A percentile compares a stretch with the other conserved stretches of the same genome.
Conservation (phyloP, 2,888 invertebrate genomes). For the Synergus laeviventris region DNA sequence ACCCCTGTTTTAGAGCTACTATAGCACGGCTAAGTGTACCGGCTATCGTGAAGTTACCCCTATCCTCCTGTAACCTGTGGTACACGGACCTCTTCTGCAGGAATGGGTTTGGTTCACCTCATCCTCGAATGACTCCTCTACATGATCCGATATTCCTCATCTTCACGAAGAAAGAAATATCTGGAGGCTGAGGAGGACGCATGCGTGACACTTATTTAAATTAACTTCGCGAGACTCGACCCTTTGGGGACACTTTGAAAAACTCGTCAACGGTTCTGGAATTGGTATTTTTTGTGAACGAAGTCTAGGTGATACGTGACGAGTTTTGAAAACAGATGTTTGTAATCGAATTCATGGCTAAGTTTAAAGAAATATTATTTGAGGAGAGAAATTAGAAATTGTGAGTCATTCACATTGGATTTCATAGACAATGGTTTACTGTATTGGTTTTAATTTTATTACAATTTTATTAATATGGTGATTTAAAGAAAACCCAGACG, state of each 20-base stretch:
- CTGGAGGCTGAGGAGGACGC: slow-evolving; percentile 52
- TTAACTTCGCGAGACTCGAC: slow-evolving; percentile 41
- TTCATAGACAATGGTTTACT: no score
- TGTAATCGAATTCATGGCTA: no score
- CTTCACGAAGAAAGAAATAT: slow-evolving; percentile 48
- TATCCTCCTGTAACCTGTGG: slow-evolving; percentile 50
- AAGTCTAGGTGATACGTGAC: not conserved
- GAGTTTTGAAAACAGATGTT: not conserved
- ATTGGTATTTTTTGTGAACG: not conserved
- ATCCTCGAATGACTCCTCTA: slow-evolving; percentile 62
- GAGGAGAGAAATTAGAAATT: not conserved
- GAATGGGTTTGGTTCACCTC: slow-evolving; percentile 19
- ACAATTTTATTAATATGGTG: no score
- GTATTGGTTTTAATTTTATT: no score
- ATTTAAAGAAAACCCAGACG: no score
- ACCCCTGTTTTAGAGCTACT: slow-evolving; percentile 58
- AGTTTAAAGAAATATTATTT: not conserved
- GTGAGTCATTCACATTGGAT: no score
- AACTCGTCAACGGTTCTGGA: not conserved
- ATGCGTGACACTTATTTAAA: slow-evolving; percentile 60
- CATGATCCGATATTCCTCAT: slow-evolving; percentile 41
- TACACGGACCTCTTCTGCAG: slow-evolving; percentile 33
- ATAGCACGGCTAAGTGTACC: slow-evolving; percentile 66
- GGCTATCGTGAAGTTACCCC: slow-evolving; percentile 63
- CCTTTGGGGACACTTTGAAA: slow-evolving; percentile 2